Evolutionary conservation across 2,888 invertebrate species (phyloP).

Genomic region (Eulithis testata): DNA sequence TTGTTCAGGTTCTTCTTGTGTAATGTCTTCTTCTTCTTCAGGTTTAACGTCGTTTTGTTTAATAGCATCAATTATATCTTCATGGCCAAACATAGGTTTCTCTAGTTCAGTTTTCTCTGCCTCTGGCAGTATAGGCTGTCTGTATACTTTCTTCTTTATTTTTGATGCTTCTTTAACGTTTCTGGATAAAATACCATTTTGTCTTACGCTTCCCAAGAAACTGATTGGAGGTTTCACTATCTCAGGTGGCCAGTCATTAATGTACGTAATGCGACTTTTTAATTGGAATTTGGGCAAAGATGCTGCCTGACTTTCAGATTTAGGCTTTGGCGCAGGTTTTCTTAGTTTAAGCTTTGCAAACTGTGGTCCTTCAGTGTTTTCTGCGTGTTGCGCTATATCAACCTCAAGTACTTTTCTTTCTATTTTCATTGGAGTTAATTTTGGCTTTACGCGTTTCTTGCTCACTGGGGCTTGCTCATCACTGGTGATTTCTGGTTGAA

Average conservation of each 20-base stretch:
- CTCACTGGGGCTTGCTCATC: constrained; percentile 28
- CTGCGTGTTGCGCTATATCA: constrained; percentile 86
- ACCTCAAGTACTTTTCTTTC: constrained; percentile 86
- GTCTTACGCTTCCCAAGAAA: constrained; percentile 83
- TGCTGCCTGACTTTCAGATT: constrained; percentile 66
- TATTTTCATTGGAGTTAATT: constrained; percentile 84
- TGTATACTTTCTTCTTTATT: constrained; percentile 84
- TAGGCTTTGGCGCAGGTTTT: constrained; percentile 82
- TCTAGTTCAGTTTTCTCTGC: constrained; percentile 84
- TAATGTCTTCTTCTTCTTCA: constrained; percentile 46
- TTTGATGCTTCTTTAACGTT: constrained; percentile 89
- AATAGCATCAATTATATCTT: constrained; percentile 72
- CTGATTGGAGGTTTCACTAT: constrained; percentile 79
- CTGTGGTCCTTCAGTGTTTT: constrained; percentile 85
- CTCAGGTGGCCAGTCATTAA: constrained; percentile 86
- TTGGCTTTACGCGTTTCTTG: constrained; percentile 53
- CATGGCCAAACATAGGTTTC: constrained; percentile 79
- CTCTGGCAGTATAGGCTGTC: constrained; percentile 83
- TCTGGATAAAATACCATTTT: constrained; percentile 88
- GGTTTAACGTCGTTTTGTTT: constrained; percentile 53
- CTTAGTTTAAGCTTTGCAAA: constrained; percentile 89
- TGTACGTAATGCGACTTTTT: constrained; percentile 87
- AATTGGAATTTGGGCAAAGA: constrained; percentile 88
- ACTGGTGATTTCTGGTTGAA: constrained; percentile 1
- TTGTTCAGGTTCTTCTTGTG: constrained; percentile 69